These are phyloP conservation scores for Cerastoderma edule DNA, from an alignment of 2,888 invertebrate genomes.

Conservation along the genomic window DNA sequence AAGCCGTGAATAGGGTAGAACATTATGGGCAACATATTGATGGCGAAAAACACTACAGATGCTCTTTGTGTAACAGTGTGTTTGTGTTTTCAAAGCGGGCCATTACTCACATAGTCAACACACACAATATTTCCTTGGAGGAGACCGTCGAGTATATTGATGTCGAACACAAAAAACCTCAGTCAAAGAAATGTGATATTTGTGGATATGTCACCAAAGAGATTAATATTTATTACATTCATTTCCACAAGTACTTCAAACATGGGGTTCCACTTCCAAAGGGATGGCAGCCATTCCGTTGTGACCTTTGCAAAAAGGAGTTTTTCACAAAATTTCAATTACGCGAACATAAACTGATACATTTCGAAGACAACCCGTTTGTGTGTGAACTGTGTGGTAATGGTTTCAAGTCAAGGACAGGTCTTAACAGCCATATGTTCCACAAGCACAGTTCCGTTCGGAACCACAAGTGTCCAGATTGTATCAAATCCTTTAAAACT, in stretches of 20 bases:
- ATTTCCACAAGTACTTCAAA: constrained; percentile 78
- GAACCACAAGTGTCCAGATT: constrained; percentile 70
- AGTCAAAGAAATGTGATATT: constrained; percentile 72
- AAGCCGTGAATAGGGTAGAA: constrained; percentile 52
- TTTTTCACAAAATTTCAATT: constrained; percentile 77
- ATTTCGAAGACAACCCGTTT: constrained; percentile 73
- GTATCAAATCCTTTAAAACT: constrained; percentile 75
- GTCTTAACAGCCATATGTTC: constrained; percentile 75
- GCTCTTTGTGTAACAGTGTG: constrained; percentile 70
- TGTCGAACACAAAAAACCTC: constrained; percentile 56
- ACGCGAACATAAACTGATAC: constrained; percentile 73
- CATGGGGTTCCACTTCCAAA: constrained; percentile 76
- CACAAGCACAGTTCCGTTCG: constrained; percentile 72
- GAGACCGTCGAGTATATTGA: constrained; percentile 60
- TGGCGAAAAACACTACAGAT: constrained; percentile 61
- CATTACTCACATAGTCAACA: constrained; percentile 69
- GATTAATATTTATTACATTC: constrained; percentile 72
- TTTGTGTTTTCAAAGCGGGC: constrained; percentile 73
- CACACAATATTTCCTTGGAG: constrained; percentile 66
- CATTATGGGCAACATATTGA: constrained; percentile 46
- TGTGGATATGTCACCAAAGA: constrained; percentile 78
- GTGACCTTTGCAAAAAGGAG: constrained; percentile 78
- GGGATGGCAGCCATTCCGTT: constrained; percentile 74
- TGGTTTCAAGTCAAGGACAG: constrained; percentile 73
- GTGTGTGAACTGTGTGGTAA: constrained; percentile 76